phyloP scores from a whole-genome alignment of 30 jellyfish, hydroid and myxozoan genomes.

The Nemopilema nomurai region DNA sequence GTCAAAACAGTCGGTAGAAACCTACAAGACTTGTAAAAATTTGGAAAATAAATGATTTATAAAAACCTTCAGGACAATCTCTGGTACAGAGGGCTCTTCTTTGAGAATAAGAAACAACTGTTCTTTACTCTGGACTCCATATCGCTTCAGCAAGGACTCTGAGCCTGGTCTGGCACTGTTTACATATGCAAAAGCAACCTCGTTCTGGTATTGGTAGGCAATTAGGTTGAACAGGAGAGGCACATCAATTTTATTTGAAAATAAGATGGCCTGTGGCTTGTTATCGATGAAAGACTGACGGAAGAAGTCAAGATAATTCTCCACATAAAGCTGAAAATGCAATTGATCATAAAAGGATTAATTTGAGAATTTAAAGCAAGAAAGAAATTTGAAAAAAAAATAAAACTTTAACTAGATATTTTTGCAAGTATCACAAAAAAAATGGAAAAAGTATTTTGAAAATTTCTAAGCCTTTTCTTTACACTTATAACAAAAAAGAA shows the following conservation, averaged over 20 bases:
- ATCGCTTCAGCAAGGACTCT: constrained; percentile 50
- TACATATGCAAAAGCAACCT: constrained; percentile 81
- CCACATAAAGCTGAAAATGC: constrained; percentile 39
- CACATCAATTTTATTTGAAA: constrained; percentile 50
- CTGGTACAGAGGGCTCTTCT: constrained; percentile 93
- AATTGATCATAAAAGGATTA: too few species aligned
- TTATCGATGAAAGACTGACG: constrained; percentile 67
- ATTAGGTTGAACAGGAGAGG: constrained; percentile 75
- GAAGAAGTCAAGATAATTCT: constrained; percentile 50
- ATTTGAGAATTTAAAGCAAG: too few species aligned
- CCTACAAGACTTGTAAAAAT: not conserved
- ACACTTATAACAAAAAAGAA: too few species aligned
- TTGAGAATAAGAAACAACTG: constrained; percentile 73
- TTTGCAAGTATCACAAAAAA: too few species aligned
- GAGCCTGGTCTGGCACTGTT: constrained; percentile 26
- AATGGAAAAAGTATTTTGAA: too few species aligned
- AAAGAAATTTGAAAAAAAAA: too few species aligned
- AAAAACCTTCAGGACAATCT: constrained; percentile 60
- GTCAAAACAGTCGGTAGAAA: too few species aligned
- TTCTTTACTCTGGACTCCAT: constrained; percentile 49
- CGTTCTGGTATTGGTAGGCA: constrained; percentile 66
- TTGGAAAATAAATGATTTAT: not conserved
- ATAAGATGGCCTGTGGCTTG: constrained; percentile 82
- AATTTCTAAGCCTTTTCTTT: too few species aligned
- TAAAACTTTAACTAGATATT: too few species aligned